These are phyloP conservation scores for Stomatorhinus ivindoensis DNA, from an alignment of 2,113 vertebrate species.

Conservation along the genomic window DNA sequence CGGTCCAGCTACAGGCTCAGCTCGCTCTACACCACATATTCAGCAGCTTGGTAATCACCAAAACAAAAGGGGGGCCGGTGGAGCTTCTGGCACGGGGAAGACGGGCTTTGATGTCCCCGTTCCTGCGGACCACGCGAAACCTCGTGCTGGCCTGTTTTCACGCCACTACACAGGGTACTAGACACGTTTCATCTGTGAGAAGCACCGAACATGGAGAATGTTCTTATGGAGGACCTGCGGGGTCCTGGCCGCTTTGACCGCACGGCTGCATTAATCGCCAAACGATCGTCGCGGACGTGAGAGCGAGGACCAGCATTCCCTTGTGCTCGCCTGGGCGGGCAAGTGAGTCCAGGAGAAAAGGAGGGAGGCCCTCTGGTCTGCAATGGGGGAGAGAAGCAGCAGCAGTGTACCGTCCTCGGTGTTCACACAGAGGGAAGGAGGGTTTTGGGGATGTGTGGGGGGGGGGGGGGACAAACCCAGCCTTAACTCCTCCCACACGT, in stretches of 20 bases:
- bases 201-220: not conserved
- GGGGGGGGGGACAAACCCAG: not conserved
- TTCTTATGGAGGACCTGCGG: not conserved
- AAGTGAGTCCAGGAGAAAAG: slow-evolving; percentile 3
- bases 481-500: slow-evolving; percentile 5
- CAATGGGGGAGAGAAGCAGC: not conserved
- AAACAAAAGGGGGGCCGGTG: not conserved
- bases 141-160: not conserved
- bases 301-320: not conserved
- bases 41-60: not conserved
- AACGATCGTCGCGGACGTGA: not conserved
- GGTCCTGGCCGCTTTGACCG: not conserved
- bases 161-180: not conserved
- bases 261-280: not conserved
- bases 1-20: not conserved
- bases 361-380: not conserved
- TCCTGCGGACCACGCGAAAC: not conserved
- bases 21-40: not conserved
- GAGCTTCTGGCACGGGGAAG: not conserved
- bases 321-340: slow-evolving; percentile 16
- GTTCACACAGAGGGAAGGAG: not conserved
- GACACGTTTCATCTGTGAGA: not conserved
- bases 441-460: not conserved
- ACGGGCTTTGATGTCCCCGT: not conserved
- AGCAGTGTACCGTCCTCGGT: slow-evolving; percentile 10